A percentile compares a stretch with the other conserved stretches of the same genome.
Conservation (phyloP, 1,140 invertebrate species). For the Platyura marginata region DNA sequence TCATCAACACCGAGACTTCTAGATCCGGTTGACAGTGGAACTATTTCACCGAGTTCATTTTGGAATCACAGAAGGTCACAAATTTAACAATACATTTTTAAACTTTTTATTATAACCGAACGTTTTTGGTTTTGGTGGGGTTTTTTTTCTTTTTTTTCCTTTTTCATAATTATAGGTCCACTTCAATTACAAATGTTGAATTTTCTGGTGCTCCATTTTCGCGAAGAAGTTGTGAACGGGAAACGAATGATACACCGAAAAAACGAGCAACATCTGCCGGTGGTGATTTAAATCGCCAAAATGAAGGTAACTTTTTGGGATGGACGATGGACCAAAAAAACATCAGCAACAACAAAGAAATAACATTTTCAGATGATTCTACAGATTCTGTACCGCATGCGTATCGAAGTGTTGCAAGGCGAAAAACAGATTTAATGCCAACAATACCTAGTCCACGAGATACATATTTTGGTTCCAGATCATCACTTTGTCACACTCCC, state of each 20-base stretch:
- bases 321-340: too few relatives aligned
- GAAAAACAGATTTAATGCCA: slow-evolving; percentile 76
- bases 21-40: slow-evolving; percentile 56
- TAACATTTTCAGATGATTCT: slow-evolving; percentile 18
- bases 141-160: too few relatives aligned
- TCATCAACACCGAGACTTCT: slow-evolving; percentile 73
- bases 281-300: slow-evolving; percentile 47
- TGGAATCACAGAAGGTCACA: slow-evolving; percentile 56
- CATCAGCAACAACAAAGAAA: too few relatives aligned
- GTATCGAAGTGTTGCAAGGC: slow-evolving; percentile 47
- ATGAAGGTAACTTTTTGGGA: slow-evolving; percentile 35
- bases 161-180: slow-evolving; percentile 41
- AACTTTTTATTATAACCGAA: slow-evolving; percentile 1
- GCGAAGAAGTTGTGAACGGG: slow-evolving; percentile 62
- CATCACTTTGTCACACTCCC: slow-evolving; percentile 36
- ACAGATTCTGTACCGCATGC: slow-evolving; percentile 31
- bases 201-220: slow-evolving; percentile 53
- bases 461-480: slow-evolving; percentile 29
- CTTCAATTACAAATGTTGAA: slow-evolving; percentile 65
- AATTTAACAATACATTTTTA: too few relatives aligned
- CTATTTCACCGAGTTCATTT: slow-evolving; percentile 33
- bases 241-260: slow-evolving; percentile 58
- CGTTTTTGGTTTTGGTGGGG: too few relatives aligned
- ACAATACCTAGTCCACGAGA: slow-evolving; percentile 62
- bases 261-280: slow-evolving; percentile 61